Percentiles rank a stretch among this genome's conserved stretches.
phyloP scores from a whole-genome alignment of 1,140 invertebrate species.

The Musca vetustissima region DNA sequence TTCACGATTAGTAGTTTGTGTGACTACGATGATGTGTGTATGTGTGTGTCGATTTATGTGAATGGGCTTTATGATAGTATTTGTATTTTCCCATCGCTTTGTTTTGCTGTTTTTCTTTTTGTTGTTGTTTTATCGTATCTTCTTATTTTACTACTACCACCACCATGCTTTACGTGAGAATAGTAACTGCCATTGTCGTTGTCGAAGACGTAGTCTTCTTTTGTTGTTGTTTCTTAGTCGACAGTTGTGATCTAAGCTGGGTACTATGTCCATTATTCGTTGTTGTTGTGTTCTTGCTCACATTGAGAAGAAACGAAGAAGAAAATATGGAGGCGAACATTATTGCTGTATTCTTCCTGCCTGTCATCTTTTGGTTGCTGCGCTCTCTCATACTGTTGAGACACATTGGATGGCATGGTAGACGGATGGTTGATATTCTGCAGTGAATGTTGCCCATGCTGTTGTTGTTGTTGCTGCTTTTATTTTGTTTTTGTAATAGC shows the following conservation, averaged over 20 bases:
- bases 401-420: too few relatives aligned
- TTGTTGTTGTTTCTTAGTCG: too few relatives aligned
- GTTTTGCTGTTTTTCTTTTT: background rate
- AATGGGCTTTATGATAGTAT: too few relatives aligned
- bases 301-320: background rate
- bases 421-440: too few relatives aligned
- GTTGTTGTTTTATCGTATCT: background rate
- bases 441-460: too few relatives aligned
- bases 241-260: slow-evolving; percentile 10
- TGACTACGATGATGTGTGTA: background rate
- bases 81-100: slow-evolving; percentile 20
- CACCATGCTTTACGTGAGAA: slow-evolving; percentile 5
- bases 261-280: slow-evolving; percentile 3
- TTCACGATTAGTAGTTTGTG: background rate
- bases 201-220: background rate
- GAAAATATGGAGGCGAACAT: background rate
- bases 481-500: slow-evolving; percentile 16
- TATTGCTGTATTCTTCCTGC: too few relatives aligned
- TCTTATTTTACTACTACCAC: slow-evolving; percentile 9
- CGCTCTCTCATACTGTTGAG: too few relatives aligned
- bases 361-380: too few relatives aligned
- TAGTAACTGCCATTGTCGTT: slow-evolving; percentile 13
- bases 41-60: background rate
- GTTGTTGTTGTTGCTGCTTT: background rate
- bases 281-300: background rate